Percentiles rank a stretch among this genome's conserved stretches.
Conservation (phyloP, 2,797 vertebrate species). For the Melanotaenia nigrans region DNA sequence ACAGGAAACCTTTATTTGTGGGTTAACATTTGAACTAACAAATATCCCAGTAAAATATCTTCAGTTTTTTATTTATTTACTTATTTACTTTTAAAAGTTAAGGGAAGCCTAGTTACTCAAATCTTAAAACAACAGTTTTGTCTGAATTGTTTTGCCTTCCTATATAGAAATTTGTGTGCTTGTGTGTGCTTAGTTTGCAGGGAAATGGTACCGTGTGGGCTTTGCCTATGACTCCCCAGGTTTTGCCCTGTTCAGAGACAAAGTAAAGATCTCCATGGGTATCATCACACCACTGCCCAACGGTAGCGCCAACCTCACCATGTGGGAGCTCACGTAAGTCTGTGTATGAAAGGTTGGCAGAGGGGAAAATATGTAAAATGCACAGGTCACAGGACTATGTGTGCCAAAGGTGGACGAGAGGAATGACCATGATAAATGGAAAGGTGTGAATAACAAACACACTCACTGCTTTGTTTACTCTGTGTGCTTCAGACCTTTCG, state of each 20-base stretch:
- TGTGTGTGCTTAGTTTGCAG: conserved; percentile 78
- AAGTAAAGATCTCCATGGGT: conserved; percentile 76
- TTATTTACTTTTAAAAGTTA: too few species aligned
- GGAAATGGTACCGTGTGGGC: conserved; percentile 83
- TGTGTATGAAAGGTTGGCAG: background rate
- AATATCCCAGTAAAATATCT: too few species aligned
- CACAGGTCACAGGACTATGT: background rate
- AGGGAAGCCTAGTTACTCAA: too few species aligned
- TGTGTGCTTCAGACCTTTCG: conserved; percentile 62
- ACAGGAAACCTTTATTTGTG: too few species aligned
- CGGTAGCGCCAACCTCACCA: conserved; percentile 81
- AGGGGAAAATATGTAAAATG: background rate
- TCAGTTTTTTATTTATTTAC: too few species aligned
- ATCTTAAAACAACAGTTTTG: too few species aligned
- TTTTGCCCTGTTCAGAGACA: conserved; percentile 72
- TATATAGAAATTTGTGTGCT: background rate
- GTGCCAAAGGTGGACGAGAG: background rate
- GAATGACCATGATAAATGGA: background rate
- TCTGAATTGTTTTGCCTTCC: too few species aligned
- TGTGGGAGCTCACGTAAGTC: conserved; percentile 80
- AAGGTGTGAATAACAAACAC: background rate
- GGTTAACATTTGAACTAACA: too few species aligned
- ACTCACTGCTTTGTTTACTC: background rate
- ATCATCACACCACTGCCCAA: conserved; percentile 61
- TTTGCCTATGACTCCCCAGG: conserved; percentile 79